Percentiles rank a stretch among this genome's conserved stretches.
Conservation (phyloP, 2,888 invertebrate species). For the Thalpophila matura region DNA sequence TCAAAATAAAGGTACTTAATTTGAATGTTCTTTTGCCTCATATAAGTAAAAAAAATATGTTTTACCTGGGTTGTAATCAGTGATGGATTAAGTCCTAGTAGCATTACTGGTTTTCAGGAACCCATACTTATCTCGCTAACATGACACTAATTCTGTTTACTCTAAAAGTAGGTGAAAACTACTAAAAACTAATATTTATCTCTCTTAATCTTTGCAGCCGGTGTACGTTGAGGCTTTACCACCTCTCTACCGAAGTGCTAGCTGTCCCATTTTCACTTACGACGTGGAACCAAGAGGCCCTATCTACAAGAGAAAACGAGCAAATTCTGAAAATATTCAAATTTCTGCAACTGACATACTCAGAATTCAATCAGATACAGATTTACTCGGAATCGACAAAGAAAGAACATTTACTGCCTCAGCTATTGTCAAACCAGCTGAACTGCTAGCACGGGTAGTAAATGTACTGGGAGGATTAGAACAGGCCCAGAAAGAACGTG, state of each 20-base stretch:
- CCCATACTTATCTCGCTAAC: conserved; percentile 7
- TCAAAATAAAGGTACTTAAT: conserved; percentile 96
- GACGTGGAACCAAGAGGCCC: conserved; percentile 89
- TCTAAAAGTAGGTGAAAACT: conserved; percentile 27
- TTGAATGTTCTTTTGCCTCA: too few species aligned
- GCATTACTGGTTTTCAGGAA: conserved; percentile 6
- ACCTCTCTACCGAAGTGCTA: conserved; percentile 90
- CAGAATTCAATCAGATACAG: conserved; percentile 94
- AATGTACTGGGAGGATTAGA: conserved; percentile 93
- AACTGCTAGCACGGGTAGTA: conserved; percentile 94
- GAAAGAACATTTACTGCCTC: conserved; percentile 94
- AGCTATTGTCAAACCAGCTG: conserved; percentile 94
- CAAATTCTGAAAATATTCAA: conserved; percentile 92
- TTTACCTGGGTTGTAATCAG: too few species aligned
- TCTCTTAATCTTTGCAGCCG: conserved; percentile 89
- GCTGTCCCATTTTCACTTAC: conserved; percentile 94
- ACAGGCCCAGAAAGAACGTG: conserved; percentile 83
- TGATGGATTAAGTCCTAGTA: neutral
- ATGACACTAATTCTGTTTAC: conserved; percentile 13
- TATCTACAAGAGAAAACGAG: conserved; percentile 89
- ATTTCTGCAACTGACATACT: conserved; percentile 86
- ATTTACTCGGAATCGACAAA: conserved; percentile 94
- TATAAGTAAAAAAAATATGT: too few species aligned
- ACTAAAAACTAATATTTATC: conserved; percentile 18
- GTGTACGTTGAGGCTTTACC: conserved; percentile 93